Percentiles rank a stretch among this genome's conserved stretches.
These are phyloP conservation scores for Asarcornis scutulata DNA, from an alignment of 2,113 vertebrate genomes.

Conservation along the genomic window DNA sequence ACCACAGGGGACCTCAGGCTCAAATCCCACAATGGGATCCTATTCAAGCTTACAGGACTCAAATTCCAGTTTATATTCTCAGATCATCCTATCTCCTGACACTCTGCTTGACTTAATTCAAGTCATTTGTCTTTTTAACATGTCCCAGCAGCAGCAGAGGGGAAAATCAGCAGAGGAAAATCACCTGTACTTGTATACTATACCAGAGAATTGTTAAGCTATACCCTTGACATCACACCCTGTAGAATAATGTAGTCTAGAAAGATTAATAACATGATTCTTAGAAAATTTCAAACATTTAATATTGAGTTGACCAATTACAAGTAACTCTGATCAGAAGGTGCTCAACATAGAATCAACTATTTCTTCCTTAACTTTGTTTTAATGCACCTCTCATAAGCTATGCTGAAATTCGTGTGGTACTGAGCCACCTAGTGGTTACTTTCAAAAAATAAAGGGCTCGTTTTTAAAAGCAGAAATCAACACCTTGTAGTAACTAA, in stretches of 20 bases:
- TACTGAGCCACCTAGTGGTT: constrained; percentile 41
- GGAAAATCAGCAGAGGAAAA: not conserved
- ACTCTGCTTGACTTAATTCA: not conserved
- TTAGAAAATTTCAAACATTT: not conserved
- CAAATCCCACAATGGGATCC: not conserved
- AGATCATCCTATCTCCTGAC: not conserved
- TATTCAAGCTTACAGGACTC: not conserved
- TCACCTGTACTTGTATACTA: not conserved
- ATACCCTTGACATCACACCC: not conserved
- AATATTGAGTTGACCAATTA: not conserved
- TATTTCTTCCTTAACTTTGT: not conserved
- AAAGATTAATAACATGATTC: not conserved
- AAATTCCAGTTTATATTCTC: not conserved
- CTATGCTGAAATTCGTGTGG: not conserved
- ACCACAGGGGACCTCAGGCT: not conserved
- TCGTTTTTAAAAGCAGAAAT: not conserved
- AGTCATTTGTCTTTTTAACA: not conserved
- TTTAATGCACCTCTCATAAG: not conserved
- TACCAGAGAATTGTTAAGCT: not conserved
- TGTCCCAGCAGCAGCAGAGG: not conserved
- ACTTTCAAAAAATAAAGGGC: not conserved
- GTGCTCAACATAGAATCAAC: not conserved
- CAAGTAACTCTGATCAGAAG: not conserved
- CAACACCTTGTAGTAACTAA: not conserved
- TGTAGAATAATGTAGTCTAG: not conserved